Percentiles rank a stretch among this genome's conserved stretches.
Conservation (phyloP, 1,140 invertebrate genomes). For the Brachionus asplanchnoidis region DNA sequence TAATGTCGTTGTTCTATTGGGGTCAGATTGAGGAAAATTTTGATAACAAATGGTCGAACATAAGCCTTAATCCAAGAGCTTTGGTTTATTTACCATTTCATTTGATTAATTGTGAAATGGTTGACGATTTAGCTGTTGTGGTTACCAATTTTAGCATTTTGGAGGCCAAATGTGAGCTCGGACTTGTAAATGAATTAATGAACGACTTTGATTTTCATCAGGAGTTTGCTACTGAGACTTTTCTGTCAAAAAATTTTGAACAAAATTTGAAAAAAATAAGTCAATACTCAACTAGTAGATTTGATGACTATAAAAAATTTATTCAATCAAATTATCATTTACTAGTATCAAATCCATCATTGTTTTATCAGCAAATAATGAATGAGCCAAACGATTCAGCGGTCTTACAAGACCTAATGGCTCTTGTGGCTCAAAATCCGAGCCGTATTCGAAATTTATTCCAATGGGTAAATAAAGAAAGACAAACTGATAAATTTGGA, state of each 20-base stretch:
- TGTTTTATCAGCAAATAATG: conserved; percentile 52
- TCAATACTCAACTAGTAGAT: background rate
- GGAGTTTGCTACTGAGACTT: conserved; percentile 42
- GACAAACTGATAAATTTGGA: conserved; percentile 40
- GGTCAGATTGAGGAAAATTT: background rate
- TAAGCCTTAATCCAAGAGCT: background rate
- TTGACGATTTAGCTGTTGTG: conserved; percentile 45
- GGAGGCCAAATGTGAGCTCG: conserved; percentile 48
- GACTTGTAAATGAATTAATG: conserved; percentile 47
- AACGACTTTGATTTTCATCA: conserved; percentile 47
- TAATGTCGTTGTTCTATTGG: conserved; percentile 22
- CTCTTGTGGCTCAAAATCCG: background rate
- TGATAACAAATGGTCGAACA: background rate
- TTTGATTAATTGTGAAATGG: conserved; percentile 44
- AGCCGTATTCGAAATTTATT: background rate
- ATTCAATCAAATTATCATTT: conserved; percentile 33
- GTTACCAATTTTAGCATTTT: conserved; percentile 50
- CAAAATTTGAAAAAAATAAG: conserved; percentile 9
- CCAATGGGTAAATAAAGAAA: conserved; percentile 49
- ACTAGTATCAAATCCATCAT: conserved; percentile 46
- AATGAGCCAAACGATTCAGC: conserved; percentile 47
- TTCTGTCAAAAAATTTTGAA: conserved; percentile 44
- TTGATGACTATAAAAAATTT: conserved; percentile 30
- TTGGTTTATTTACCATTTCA: conserved; percentile 15
- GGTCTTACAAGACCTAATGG: conserved; percentile 43